Evolutionary conservation across 2,797 vertebrate species (phyloP).

Genomic region (Poeciliopsis turneri): DNA sequence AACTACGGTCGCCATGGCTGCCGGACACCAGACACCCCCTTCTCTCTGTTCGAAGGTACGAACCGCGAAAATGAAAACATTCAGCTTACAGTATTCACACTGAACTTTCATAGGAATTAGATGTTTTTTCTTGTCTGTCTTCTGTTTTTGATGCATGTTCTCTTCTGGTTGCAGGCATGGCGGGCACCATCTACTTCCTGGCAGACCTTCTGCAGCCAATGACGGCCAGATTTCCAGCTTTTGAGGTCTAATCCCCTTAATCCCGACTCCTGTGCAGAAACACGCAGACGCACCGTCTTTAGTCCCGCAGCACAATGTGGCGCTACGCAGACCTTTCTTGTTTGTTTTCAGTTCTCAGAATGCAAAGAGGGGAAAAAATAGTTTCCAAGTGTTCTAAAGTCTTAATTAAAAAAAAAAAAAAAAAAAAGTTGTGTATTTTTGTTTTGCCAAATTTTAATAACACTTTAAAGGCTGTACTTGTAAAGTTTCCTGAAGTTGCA

Average conservation of each 20-base stretch:
- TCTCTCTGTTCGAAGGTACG: conserved; percentile 98
- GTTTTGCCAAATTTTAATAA: background rate
- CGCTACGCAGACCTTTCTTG: background rate
- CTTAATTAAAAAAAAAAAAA: background rate
- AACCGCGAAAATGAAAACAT: background rate
- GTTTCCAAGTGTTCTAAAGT: background rate
- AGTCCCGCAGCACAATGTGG: background rate
- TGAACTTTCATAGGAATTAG: no score
- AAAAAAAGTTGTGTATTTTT: background rate
- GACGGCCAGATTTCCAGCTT: conserved; percentile 91
- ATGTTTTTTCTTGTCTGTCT: no score
- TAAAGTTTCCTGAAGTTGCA: background rate
- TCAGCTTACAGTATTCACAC: no score
- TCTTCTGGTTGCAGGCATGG: conserved; percentile 86
- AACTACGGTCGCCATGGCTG: conserved; percentile 95
- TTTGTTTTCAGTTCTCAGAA: background rate
- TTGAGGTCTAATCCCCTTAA: conserved; percentile 84
- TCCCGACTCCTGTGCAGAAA: background rate
- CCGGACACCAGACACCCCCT: conserved; percentile 93
- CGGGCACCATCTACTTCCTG: conserved; percentile 97
- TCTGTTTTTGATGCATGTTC: background rate
- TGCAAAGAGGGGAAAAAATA: background rate
- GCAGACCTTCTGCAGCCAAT: conserved; percentile 90
- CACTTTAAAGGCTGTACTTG: background rate
- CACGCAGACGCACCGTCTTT: conserved; percentile 10